These are phyloP conservation scores for Hirudinaria manillensis DNA, from an alignment of 2,888 invertebrate species.

Conservation along the genomic window DNA sequence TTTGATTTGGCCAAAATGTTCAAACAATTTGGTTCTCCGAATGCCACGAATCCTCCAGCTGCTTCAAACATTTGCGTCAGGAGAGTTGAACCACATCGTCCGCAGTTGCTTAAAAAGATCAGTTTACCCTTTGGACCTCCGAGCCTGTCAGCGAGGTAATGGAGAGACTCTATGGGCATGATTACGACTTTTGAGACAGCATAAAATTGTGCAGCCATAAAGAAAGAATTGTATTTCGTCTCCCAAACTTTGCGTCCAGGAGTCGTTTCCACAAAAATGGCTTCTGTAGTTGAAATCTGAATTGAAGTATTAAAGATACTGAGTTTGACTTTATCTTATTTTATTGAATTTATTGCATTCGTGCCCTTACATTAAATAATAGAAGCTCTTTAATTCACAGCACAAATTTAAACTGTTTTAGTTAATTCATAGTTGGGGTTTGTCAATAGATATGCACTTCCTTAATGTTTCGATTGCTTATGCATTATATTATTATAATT, in stretches of 20 bases:
- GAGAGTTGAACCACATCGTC: slow-evolving; percentile 36
- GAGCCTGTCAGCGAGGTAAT: slow-evolving; percentile 31
- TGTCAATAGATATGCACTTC: too few relatives aligned
- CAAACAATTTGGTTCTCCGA: slow-evolving; percentile 34
- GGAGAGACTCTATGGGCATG: slow-evolving; percentile 31
- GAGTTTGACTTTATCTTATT: not conserved
- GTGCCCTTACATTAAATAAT: too few relatives aligned
- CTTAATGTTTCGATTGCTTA: too few relatives aligned
- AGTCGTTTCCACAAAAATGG: slow-evolving; percentile 33
- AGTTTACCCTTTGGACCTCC: slow-evolving; percentile 31
- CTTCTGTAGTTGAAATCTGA: slow-evolving; percentile 21
- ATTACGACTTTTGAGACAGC: slow-evolving; percentile 28
- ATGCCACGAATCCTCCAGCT: slow-evolving; percentile 27
- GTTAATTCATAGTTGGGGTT: too few relatives aligned
- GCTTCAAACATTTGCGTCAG: slow-evolving; percentile 35
- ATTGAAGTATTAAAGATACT: not conserved
- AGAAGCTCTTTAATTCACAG: too few relatives aligned
- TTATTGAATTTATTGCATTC: not conserved
- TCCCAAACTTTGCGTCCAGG: slow-evolving; percentile 27
- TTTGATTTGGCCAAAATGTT: slow-evolving; percentile 27
- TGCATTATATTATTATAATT: too few relatives aligned
- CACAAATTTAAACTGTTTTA: too few relatives aligned
- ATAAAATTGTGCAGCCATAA: slow-evolving; percentile 31
- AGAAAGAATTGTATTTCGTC: slow-evolving; percentile 21
- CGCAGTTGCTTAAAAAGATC: slow-evolving; percentile 36